Evolutionary conservation across 2,113 vertebrate species (phyloP).

Genomic region (Corynorhinus townsendii): DNA sequence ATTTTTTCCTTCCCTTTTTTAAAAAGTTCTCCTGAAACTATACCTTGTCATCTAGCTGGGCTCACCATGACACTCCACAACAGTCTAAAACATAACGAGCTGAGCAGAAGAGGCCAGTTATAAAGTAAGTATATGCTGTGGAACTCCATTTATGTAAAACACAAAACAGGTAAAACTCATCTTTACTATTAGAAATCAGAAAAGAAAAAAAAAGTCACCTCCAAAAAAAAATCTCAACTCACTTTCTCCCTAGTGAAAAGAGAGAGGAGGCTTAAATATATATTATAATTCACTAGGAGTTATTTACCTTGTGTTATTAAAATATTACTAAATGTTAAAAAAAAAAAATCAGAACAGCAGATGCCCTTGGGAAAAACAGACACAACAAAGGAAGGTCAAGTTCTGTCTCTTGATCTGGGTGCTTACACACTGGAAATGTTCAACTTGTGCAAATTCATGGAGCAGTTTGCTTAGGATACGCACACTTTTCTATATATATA

Average conservation of each 20-base stretch:
- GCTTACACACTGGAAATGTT: not conserved
- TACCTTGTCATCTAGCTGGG: not conserved
- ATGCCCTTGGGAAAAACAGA: not conserved
- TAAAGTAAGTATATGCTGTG: not conserved
- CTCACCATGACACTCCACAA: not conserved
- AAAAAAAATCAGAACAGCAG: not conserved
- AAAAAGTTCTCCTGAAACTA: not conserved
- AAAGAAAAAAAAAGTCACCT: no score
- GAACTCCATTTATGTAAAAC: not conserved
- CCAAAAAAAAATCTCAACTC: no score
- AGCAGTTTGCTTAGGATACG: not conserved
- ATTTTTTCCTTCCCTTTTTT: not conserved
- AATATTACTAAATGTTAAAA: no score
- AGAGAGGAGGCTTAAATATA: no score
- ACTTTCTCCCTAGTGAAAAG: no score
- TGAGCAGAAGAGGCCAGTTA: not conserved
- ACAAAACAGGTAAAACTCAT: not conserved
- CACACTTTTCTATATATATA: not conserved
- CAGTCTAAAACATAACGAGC: not conserved
- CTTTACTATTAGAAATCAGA: not conserved
- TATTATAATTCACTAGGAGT: no score
- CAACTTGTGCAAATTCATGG: not conserved
- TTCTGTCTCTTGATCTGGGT: not conserved
- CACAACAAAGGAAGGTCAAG: not conserved
- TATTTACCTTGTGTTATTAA: no score